Evolutionary conservation across 1,140 invertebrate species (phyloP), one percentile per base, ranked within the genome.

Genomic region (Meloidogyne exigua): DNA sequence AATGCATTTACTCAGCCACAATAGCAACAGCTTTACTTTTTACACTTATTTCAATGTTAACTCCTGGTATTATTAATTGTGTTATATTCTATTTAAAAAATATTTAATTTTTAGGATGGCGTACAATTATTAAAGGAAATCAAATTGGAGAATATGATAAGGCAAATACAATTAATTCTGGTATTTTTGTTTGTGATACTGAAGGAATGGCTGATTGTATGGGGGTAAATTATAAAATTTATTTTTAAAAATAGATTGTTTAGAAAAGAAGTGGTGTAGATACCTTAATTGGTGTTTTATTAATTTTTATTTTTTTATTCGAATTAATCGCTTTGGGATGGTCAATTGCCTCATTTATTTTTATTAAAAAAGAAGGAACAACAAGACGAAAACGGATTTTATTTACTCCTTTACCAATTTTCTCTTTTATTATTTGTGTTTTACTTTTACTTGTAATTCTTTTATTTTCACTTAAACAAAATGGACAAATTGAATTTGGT

Each of bases 401-500:
- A 57, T 57, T 57, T 57, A n/a, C 49, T 57, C 49, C 49, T 5
- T 57, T 57, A 57, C 18, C 18, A n/a, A n/a, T 57, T 7, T 57
- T 57, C 9, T 57, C 49, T 57, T 57, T 57, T 57, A n/a, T 57
- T 15, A 57, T 57, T 57, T 57, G 49, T 57, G 18, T 12, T n/a
- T 57, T 57, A n/a, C n/a, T 57, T 57, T 57, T 57, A 57, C 3
- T 57, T 57, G 13, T 57, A 15, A 57, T 57, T 57, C 49, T 57
- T 57, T 57, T 57, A n/a, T 57, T 57, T n/a, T 2, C 18, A n/a
- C 18, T 57, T n/a, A 57, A 57, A n/a, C 49, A 57, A n/a, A 57
- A 57, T 57, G 49, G 49, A 57, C 49, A 57, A 57, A 57, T 57
- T 57, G 49, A n/a, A 57, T 57, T n/a, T 57, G 49, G 49, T 57